Conservation (phyloP, 2,797 vertebrate genomes). For the Falco cherrug region DNA sequence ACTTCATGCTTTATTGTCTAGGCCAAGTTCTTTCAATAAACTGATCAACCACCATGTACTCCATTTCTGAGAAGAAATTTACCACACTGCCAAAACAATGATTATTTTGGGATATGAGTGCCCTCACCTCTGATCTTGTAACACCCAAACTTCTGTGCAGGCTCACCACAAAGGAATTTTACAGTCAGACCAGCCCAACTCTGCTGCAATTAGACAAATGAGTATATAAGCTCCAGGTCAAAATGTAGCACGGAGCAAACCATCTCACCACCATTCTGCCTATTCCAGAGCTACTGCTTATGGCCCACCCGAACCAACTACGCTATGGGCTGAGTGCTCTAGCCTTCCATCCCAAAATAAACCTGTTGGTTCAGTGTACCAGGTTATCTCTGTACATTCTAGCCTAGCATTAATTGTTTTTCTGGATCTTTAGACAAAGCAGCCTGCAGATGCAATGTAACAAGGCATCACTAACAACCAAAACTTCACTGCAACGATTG, state of each 20-base stretch:
- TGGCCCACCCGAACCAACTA: not conserved
- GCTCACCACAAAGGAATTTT: not conserved
- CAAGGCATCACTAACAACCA: not conserved
- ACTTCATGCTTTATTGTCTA: not conserved
- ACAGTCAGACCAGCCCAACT: not conserved
- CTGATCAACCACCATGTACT: not conserved
- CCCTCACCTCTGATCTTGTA: accelerated
- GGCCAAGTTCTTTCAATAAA: not conserved
- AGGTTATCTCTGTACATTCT: not conserved
- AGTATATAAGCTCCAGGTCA: not conserved
- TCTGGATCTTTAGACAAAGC: not conserved
- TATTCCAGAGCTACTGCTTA: not conserved
- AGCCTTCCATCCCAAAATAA: not conserved
- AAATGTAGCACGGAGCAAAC: not conserved
- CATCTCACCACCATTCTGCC: too few species aligned
- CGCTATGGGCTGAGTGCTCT: not conserved
- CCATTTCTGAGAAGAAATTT: not conserved
- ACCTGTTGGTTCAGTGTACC: not conserved
- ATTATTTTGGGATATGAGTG: not conserved
- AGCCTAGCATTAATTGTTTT: not conserved
- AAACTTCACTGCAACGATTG: not conserved
- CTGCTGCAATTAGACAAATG: not conserved
- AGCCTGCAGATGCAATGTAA: not conserved
- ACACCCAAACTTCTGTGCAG: not conserved
- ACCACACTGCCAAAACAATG: not conserved